Conservation (phyloP, 2,113 vertebrate genomes). For the Apaloderma vittatum region DNA sequence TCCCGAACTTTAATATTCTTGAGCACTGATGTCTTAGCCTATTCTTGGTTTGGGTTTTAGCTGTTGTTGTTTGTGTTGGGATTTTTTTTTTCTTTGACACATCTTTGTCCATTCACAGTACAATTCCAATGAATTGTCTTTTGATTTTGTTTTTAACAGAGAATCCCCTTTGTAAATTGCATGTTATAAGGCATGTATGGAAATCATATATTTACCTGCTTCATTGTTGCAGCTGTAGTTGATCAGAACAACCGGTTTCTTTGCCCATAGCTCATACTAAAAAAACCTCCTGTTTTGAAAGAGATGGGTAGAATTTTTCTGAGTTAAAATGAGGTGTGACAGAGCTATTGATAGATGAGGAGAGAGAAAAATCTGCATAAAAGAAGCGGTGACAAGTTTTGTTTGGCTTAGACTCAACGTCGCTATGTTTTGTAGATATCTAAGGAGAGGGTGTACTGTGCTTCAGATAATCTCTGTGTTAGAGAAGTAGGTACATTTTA, state of each 20-base stretch:
- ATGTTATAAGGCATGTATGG: neutral
- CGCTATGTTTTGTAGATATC: neutral
- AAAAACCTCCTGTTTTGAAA: conserved; percentile 2
- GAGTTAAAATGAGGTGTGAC: conserved; percentile 1
- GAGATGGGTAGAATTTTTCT: conserved; percentile 2
- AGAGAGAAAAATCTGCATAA: neutral
- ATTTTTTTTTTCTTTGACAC: neutral
- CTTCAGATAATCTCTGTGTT: neutral
- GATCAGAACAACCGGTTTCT: neutral
- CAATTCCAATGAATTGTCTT: neutral
- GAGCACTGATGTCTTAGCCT: neutral
- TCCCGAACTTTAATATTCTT: neutral
- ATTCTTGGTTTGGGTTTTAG: neutral
- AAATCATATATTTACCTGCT: neutral
- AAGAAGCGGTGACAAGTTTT: neutral
- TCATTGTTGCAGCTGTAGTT: neutral
- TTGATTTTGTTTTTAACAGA: neutral
- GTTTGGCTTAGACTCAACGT: neutral
- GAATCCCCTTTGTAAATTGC: neutral
- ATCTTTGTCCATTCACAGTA: neutral
- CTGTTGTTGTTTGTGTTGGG: neutral
- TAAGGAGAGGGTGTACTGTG: neutral
- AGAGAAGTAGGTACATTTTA: neutral
- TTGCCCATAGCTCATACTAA: neutral
- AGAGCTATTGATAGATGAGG: neutral